Evolutionary conservation across 2,888 invertebrate genomes (phyloP), one percentile per base, ranked within the genome.

Genomic region (Hemithea aestivaria): DNA sequence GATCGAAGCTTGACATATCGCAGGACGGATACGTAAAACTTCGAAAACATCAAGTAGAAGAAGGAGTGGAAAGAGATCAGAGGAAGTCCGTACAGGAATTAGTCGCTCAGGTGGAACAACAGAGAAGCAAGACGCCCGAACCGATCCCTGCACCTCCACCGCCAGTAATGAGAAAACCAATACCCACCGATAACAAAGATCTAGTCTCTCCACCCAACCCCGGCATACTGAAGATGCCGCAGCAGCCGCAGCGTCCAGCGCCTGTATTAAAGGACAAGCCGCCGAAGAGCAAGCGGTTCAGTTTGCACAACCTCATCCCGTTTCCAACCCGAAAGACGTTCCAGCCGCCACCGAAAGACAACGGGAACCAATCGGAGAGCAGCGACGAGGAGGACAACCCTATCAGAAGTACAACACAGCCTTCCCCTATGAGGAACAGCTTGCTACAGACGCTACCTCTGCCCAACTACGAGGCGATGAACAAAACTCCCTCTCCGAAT

Each of bases 41-140:
- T 20, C 70, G 75, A 11, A 87, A 85, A 51, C 85, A 85, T 54
- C 72, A 52, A 33, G 70, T 70, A 48, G 72, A 73, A 11, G 65
- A 48, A 24, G 52, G 52, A 24, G 54, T 69, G 10, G 74, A 69
- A 31, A 75, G 76, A 44, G 78, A 77, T 31, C 79, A 80, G 1
- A 77, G 90, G 27, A 89, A 84, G 51, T 89, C 90, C 0, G 91
- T 91, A 0, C 91, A 90, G 55, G 91, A 91, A 58, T 69, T 91
- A 51, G 90, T 91, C 11, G 91, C 90, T 1, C 87, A 88, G 61
- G 89, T 90, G 6, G 91, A 91, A 64, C 82, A 88, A 33, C 81
- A 84, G 38, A 63, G 81, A 62, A 58, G 78, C 58, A 60, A 64
- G 56, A 76, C 80, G 2, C 84, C 83, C 1, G 85, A 83, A 39